Conservation (phyloP, 2,113 vertebrate genomes). For the Petrocephalus microphthalmus region DNA sequence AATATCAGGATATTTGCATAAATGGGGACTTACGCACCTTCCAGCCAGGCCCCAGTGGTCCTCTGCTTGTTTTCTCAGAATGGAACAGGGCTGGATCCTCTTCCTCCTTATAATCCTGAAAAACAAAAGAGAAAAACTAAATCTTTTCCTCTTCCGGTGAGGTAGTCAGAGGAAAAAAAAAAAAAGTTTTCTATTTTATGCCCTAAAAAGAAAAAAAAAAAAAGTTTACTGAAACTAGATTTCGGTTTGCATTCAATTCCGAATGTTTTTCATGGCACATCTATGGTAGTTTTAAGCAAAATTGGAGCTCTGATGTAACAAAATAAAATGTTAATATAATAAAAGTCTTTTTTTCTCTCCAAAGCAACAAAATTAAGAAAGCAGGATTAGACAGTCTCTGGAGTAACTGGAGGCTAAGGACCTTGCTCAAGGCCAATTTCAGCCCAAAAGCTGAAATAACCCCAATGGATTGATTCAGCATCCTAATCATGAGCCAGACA, state of each 20-base stretch:
- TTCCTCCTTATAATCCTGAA: slow-evolving; percentile 56
- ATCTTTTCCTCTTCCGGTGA: neutral
- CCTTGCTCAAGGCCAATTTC: too few species aligned
- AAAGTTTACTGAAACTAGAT: neutral
- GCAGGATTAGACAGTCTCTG: neutral
- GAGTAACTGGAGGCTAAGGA: neutral
- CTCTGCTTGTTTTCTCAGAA: slow-evolving; percentile 54
- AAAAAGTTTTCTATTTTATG: neutral
- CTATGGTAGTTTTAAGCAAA: neutral
- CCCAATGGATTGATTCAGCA: neutral
- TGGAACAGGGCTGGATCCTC: slow-evolving; percentile 55
- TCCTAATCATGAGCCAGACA: neutral
- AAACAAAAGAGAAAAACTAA: neutral
- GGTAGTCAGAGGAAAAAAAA: neutral
- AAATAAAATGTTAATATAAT: neutral
- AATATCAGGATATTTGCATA: neutral
- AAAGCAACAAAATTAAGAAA: neutral
- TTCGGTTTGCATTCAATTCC: neutral
- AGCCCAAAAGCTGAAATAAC: neutral
- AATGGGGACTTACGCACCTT: slow-evolving; percentile 36
- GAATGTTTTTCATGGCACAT: neutral
- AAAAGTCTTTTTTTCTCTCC: neutral
- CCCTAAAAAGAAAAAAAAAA: neutral
- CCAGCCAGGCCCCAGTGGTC: slow-evolving; percentile 55
- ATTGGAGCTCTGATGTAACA: neutral